These are phyloP conservation scores for Oxystoma pomonae DNA, from an alignment of 2,888 invertebrate species.

Conservation along the genomic window DNA sequence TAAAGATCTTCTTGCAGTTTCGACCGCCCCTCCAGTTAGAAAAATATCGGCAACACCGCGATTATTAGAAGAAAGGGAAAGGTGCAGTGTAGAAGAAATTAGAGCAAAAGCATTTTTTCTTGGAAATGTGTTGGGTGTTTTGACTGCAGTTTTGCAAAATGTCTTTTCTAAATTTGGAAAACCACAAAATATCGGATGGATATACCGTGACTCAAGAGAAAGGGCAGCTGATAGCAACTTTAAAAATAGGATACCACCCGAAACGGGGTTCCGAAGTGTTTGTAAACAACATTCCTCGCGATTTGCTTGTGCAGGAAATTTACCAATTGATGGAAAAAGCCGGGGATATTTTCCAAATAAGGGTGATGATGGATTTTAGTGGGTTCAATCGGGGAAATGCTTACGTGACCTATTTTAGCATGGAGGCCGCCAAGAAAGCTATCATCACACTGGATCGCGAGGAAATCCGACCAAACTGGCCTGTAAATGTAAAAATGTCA, in stretches of 20 bases:
- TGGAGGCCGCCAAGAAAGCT: conserved; percentile 58
- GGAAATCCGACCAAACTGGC: conserved; percentile 60
- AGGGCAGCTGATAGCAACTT: conserved; percentile 52
- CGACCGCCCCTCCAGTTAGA: too few relatives aligned
- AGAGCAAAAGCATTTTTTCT: too few relatives aligned
- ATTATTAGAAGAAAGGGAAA: too few relatives aligned
- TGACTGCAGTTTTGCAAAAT: not conserved
- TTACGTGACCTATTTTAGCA: conserved; percentile 60
- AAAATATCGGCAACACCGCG: too few relatives aligned
- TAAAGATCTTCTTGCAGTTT: too few relatives aligned
- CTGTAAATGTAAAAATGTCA: conserved; percentile 68
- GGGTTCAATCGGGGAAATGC: conserved; percentile 69
- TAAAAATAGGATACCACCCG: conserved; percentile 39
- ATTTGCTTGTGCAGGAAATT: conserved; percentile 70
- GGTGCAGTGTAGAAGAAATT: too few relatives aligned
- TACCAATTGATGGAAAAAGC: conserved; percentile 61
- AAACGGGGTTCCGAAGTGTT: conserved; percentile 69
- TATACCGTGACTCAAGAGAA: conserved; percentile 43
- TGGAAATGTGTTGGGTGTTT: too few relatives aligned
- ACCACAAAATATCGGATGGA: conserved; percentile 16
- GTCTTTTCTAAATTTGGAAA: not conserved
- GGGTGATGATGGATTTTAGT: conserved; percentile 77
- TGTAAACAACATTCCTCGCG: conserved; percentile 69
- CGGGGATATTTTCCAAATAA: conserved; percentile 66
- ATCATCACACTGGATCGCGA: conserved; percentile 61